Base-by-base conservation (phyloP, 2,113 vertebrate species). In the Eira barbara region DNA sequence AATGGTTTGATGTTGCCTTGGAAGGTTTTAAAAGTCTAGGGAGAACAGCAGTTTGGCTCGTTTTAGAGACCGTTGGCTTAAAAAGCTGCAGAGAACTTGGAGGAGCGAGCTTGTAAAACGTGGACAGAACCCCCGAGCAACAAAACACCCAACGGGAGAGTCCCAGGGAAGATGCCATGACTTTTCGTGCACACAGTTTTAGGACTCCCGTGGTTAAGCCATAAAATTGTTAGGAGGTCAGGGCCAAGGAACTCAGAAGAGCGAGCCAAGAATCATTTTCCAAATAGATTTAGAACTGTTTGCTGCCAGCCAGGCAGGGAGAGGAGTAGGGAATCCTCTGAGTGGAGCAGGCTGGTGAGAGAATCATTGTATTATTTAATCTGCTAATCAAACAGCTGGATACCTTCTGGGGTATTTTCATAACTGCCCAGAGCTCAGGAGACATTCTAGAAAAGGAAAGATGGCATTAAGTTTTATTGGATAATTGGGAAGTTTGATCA, bases 31-130 rank as follows among this genome's bases (percentile, higher is more conserved):
- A 85, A 96, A 95, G n/a, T 39, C 47, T 86, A 95, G 25, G 80
- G 81, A 76, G 65, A 45, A 71, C 89, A 97, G n/a, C 6, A 12
- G 23, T 57, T 91, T 45, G 73, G 52, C 82, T 88, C 47, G 18
- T 95, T 93, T 96, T 91, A 52, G 39, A 96, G 42, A 65, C 55
- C 12, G 88, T 94, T 63, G 85, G 59, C 93, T 96, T 21, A 78
- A 87, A 79, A 83, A 55, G 2, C 80, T 83, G 8, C 42, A 39
- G 57, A 89, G 79, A 7, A 45, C 92, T 97, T 92, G 78, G 63
- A 67, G 57, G 45, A 83, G 57, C 31, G 52, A 94, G 69, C 69
- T 55, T 96, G 39, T 96, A 92, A 97, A 98, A 94, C 4, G 13
- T 21, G 78, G 79, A 85, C 12, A 23, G 59, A 87, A 78, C 63